phyloP scores from a whole-genome alignment of 2,888 invertebrate genomes.

The Campoletis raptor region DNA sequence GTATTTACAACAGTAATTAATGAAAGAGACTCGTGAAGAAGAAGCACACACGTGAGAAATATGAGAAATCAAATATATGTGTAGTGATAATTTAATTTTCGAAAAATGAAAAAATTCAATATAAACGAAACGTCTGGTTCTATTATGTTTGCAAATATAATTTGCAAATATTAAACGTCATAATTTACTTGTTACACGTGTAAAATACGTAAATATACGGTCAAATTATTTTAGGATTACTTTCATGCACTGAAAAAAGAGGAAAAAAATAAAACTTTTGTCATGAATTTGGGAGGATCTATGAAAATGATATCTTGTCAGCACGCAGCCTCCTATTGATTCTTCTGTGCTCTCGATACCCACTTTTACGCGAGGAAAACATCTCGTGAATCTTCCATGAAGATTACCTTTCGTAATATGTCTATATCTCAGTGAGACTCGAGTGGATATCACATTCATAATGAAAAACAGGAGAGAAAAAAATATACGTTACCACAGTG shows the following conservation, averaged over 20 bases:
- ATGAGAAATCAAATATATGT: neutral
- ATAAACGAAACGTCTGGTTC: slow-evolving; percentile 1
- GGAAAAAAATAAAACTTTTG: slow-evolving; percentile 32
- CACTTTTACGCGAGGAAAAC: slow-evolving; percentile 59
- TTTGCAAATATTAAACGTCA: neutral
- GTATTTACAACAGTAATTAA: slow-evolving; percentile 58
- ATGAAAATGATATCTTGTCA: slow-evolving; percentile 46
- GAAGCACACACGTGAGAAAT: neutral
- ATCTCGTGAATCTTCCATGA: slow-evolving; percentile 20
- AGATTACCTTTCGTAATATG: neutral
- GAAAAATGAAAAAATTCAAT: slow-evolving; percentile 67
- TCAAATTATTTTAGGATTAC: neutral
- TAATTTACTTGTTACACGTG: neutral
- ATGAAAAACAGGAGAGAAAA: slow-evolving; percentile 26
- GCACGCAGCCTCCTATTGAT: slow-evolving; percentile 49
- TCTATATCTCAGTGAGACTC: slow-evolving; percentile 34
- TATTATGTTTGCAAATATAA: no score
- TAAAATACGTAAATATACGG: neutral
- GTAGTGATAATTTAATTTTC: slow-evolving; percentile 65
- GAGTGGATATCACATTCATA: slow-evolving; percentile 39
- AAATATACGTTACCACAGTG: slow-evolving; percentile 27
- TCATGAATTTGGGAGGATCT: slow-evolving; percentile 32
- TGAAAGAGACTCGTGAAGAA: slow-evolving; percentile 44
- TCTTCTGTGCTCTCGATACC: slow-evolving; percentile 60
- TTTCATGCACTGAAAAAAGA: neutral